A percentile compares a stretch with the other conserved stretches of the same genome.
phyloP scores from a whole-genome alignment of 2,113 vertebrate species.

The Ranitomeya imitator region DNA sequence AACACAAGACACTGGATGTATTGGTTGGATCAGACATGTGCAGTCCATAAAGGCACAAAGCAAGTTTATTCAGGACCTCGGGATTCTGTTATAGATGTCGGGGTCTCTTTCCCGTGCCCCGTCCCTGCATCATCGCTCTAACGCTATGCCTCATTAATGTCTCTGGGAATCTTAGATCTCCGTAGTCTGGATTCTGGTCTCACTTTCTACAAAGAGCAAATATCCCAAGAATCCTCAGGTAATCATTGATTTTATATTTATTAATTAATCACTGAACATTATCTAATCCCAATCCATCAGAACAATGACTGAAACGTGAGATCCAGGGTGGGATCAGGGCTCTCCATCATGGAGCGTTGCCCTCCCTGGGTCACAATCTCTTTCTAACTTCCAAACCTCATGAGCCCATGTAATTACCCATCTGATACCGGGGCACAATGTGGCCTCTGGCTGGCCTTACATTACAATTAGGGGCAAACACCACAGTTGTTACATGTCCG shows the following conservation, averaged over 20 bases:
- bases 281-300: too few relatives aligned
- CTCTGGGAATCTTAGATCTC: background rate
- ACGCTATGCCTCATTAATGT: background rate
- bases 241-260: background rate
- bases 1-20: slow-evolving; percentile 39
- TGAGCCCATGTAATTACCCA: too few relatives aligned
- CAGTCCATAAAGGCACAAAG: slow-evolving; percentile 32
- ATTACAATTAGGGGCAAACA: too few relatives aligned
- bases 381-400: too few relatives aligned
- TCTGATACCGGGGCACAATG: too few relatives aligned
- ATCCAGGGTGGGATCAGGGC: too few relatives aligned
- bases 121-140: background rate
- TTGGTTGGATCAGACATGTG: slow-evolving; percentile 29
- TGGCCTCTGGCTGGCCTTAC: too few relatives aligned
- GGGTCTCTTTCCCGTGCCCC: slow-evolving; percentile 4
- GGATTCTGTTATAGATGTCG: slow-evolving; percentile 22
- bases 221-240: background rate
- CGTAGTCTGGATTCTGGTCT: background rate
- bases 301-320: too few relatives aligned
- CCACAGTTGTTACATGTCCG: too few relatives aligned
- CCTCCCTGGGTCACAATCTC: too few relatives aligned
- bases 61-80: slow-evolving; percentile 34
- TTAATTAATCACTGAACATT: background rate
- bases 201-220: background rate
- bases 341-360: too few relatives aligned